phyloP scores from a whole-genome alignment of 2,113 vertebrate genomes.

The Damaliscus lunatus region DNA sequence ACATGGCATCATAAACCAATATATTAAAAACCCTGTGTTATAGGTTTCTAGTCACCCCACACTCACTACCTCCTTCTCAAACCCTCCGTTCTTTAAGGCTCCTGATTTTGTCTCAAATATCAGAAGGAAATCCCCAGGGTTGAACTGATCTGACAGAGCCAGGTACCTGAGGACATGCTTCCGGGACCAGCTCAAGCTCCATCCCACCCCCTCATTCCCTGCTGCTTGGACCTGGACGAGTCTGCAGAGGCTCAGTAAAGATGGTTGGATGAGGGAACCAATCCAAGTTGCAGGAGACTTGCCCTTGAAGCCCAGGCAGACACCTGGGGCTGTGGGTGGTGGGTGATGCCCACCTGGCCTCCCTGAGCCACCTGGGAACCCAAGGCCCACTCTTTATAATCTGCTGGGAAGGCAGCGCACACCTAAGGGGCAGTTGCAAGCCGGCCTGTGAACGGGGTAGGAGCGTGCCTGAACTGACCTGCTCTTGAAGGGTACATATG shows the following conservation, averaged over 20 bases:
- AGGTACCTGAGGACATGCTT: neutral
- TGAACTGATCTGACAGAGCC: neutral
- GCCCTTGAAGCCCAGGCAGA: neutral
- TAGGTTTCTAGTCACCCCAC: neutral
- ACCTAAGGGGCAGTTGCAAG: neutral
- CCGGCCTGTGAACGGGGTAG: too few species aligned
- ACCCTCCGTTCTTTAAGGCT: neutral
- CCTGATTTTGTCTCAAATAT: neutral
- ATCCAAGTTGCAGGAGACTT: neutral
- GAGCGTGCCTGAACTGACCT: neutral
- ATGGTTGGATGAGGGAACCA: neutral
- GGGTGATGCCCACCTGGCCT: neutral
- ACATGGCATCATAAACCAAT: neutral
- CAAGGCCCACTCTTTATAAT: neutral
- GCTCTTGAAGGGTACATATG: neutral
- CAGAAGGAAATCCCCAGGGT: neutral
- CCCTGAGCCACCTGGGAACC: neutral
- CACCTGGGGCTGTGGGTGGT: neutral
- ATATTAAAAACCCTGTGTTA: neutral
- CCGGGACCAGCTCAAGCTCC: neutral
- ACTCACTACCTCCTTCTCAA: neutral
- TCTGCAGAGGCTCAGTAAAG: neutral
- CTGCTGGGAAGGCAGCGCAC: neutral
- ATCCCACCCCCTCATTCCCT: too few species aligned
- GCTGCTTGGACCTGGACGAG: too few species aligned